Evolutionary conservation across 2,888 invertebrate species (phyloP), one percentile per base, ranked within the genome.

Genomic region (Metellina segmentata): DNA sequence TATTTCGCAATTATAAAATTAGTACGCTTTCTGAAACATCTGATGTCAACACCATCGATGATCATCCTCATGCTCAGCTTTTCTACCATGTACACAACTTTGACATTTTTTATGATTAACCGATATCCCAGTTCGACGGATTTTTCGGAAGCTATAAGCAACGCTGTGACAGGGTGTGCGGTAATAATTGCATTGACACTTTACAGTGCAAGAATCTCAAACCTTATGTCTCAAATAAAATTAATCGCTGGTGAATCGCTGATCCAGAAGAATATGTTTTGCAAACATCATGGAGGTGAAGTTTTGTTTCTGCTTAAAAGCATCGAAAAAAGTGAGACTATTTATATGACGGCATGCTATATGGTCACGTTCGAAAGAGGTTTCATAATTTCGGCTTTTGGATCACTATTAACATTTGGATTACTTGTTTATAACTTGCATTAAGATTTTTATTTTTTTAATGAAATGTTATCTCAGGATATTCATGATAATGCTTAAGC

Each of bases 351-450:
- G 4, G 89, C 78, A 7, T 85, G 89, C 16, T 78, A 61, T 48
- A 70, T 90, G 53, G 70, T 90, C 9, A 34, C 71, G 8, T 85
- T 90, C 13, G 53, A 51, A 48, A 69, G 72, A 20, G 77, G 89
- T 11, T 49, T 83, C 8, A 20, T 90, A 1, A 20, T 90, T 52
- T 83, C 89, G 1, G 71, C 85, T 13, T 51, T 85, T 7, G 89
- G 85, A 6, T 49, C 79, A 20, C 20, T 90, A 2, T 77, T 90
- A 13, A 90, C 89, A 7, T 90, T 85, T 34, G 89, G 89, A 53
- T 77, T 89, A 48, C 83, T 89, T n/a, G 51, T 89, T 49, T 52
- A 83, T 11, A 82, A 89, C 9, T 16, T 89, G 13, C 48, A 81
- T 11, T 88, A 16, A 85, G 1, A 19, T 51, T 61, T 13, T 34